Base-by-base conservation (phyloP, 2,797 vertebrate species). In the Gymnopithys bicolor region DNA sequence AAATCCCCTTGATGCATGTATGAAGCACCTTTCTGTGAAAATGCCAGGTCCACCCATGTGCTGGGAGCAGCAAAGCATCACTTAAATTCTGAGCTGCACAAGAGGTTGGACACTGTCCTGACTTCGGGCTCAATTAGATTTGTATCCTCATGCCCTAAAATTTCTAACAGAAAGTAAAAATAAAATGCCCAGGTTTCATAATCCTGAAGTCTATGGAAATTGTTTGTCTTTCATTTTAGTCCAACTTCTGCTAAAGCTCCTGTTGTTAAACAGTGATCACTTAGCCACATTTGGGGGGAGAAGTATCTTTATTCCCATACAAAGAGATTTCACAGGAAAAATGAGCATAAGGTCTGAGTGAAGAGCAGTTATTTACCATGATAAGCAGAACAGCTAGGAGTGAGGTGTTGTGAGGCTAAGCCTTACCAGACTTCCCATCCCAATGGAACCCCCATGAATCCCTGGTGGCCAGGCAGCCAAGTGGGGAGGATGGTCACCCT, bases 401-500 rank as follows among this genome's bases (percentile, higher is more conserved):
- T 16, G 24, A 80, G 15, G 11, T 39, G 11, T 48, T 79, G 23
- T 2, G 33, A 81, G 15, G 30, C 15, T 59, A 59, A 82, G 19
- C n/a, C 45, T 45, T 41, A 24, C 28, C 18, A 76, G 18, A 17
- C n/a, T 56, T 71, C 70, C 41, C 51, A 68, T 13, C 11, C 19
- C 1, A 0, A 4, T 0, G 2, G 46, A 87, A 13, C 3, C 2
- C 7, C n/a, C 0, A 0, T 22, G 60, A 83, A 89, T 22, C 5
- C 1, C 19, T 63, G 55, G 39, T 67, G 60, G 58, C 12, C 63
- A 83, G 32, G 13, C 52, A 52, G 30, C 52, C 28, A 35, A 37
- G 18, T 25, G 45, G 33, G 43, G n/a, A 74, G 46, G 23, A 64
- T 17, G 22, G 35, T 52, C 66, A 81, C 24, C 15, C 14, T 71